A percentile compares a stretch with the other conserved stretches of the same genome.
These are phyloP conservation scores for Harpalus rubripes DNA, from an alignment of 2,888 invertebrate genomes.

Conservation along the genomic window DNA sequence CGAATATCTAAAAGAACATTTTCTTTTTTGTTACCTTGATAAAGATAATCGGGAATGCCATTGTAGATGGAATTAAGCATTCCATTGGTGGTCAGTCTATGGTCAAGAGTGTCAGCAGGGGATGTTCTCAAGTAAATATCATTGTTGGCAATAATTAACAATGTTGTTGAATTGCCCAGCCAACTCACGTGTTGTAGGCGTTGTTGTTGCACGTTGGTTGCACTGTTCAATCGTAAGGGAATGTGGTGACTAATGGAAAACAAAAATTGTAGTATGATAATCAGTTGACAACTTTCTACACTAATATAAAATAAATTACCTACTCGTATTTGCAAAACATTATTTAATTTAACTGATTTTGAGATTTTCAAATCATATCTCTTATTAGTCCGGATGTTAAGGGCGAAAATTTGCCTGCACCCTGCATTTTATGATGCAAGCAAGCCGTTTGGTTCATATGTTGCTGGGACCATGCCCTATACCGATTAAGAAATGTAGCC, in stretches of 20 bases:
- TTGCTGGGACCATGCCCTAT: no score
- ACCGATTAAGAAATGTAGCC: no score
- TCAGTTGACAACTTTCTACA: neutral
- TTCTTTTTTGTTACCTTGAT: slow-evolving; percentile 85
- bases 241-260: slow-evolving; percentile 87
- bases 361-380: no score
- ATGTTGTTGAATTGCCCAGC: slow-evolving; percentile 88
- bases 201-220: slow-evolving; percentile 84
- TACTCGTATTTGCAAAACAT: no score
- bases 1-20: neutral
- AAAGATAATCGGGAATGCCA: slow-evolving; percentile 97
- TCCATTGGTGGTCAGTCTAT: slow-evolving; percentile 87
- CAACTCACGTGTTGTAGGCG: slow-evolving; percentile 91
- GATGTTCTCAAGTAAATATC: slow-evolving; percentile 91
- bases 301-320: neutral
- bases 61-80: slow-evolving; percentile 91
- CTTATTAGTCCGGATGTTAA: no score
- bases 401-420: no score
- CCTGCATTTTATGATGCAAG: no score
- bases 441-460: no score
- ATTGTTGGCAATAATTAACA: slow-evolving; percentile 91
- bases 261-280: neutral
- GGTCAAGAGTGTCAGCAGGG: slow-evolving; percentile 84
- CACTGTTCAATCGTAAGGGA: slow-evolving; percentile 89
- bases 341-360: no score